These are phyloP conservation scores for Knipowitschia caucasica DNA, from an alignment of 2,797 vertebrate genomes.

Conservation along the genomic window DNA sequence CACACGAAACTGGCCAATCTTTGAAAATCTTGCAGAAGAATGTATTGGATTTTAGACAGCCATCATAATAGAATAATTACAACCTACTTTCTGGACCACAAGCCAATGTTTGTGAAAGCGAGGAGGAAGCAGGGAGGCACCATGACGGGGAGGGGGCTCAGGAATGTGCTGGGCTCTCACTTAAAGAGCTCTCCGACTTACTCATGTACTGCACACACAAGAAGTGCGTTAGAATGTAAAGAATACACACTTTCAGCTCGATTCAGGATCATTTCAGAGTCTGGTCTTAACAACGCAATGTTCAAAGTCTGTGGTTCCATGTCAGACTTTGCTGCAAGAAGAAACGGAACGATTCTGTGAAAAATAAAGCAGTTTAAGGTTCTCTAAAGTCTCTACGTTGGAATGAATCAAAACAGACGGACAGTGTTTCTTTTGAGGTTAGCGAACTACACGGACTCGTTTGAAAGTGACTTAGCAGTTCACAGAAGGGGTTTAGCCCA, in stretches of 20 bases:
- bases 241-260: neutral
- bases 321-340: too few species aligned
- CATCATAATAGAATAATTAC: slow-evolving; percentile 2
- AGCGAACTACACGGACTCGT: too few species aligned
- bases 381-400: too few species aligned
- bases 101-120: slow-evolving; percentile 33
- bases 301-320: too few species aligned
- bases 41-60: neutral
- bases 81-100: slow-evolving; percentile 7
- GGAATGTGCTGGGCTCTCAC: slow-evolving; percentile 59
- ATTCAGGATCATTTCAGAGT: neutral
- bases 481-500: too few species aligned
- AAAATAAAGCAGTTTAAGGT: too few species aligned
- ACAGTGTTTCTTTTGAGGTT: too few species aligned
- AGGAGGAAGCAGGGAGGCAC: slow-evolving; percentile 68
- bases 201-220: slow-evolving; percentile 31
- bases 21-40: neutral
- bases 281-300: neutral
- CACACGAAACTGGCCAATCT: neutral
- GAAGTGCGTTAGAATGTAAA: neutral
- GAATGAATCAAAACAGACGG: too few species aligned
- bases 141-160: slow-evolving; percentile 48
- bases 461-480: too few species aligned
- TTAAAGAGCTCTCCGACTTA: slow-evolving; percentile 43
- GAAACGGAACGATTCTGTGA: too few species aligned